A percentile compares a stretch with the other conserved stretches of the same genome.
These are phyloP conservation scores for Lasioglossum figueresi DNA, from an alignment of 2,888 invertebrate species.

Conservation along the genomic window DNA sequence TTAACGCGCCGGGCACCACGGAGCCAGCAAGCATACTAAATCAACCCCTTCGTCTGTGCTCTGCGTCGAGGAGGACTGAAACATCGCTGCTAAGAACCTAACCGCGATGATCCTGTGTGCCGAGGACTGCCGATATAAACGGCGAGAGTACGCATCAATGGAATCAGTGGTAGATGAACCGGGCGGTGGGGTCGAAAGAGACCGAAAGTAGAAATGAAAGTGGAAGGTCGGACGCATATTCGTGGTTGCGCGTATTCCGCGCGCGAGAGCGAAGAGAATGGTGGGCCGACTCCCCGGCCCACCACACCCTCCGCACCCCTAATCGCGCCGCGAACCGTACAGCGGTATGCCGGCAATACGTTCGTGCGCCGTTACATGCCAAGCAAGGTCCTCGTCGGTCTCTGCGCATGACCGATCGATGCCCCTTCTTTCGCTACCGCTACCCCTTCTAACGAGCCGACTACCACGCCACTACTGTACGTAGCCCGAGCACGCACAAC, in stretches of 20 bases:
- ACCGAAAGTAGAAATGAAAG: slow-evolving; percentile 34
- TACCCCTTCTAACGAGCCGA: slow-evolving; percentile 36
- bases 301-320: slow-evolving; percentile 53
- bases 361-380: slow-evolving; percentile 33
- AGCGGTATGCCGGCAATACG: slow-evolving; percentile 50
- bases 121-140: not conserved
- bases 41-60: not conserved
- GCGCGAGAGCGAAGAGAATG: slow-evolving; percentile 21
- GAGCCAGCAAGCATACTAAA: not conserved
- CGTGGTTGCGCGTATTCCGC: not conserved
- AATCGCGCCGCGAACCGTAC: slow-evolving; percentile 31
- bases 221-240: slow-evolving; percentile 2
- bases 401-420: slow-evolving; percentile 80
- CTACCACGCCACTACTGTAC: slow-evolving; percentile 59
- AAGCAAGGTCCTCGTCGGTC: slow-evolving; percentile 22
- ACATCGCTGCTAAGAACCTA: not conserved
- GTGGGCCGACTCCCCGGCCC: slow-evolving; percentile 32
- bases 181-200: not conserved
- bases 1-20: slow-evolving; percentile 38
- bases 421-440: slow-evolving; percentile 64
- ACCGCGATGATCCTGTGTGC: not conserved
- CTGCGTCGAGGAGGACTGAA: not conserved
- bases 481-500: slow-evolving; percentile 36
- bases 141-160: not conserved
- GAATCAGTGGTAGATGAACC: not conserved